Evolutionary conservation across 1,140 invertebrate genomes (phyloP).

Genomic region (Nasonia giraulti): DNA sequence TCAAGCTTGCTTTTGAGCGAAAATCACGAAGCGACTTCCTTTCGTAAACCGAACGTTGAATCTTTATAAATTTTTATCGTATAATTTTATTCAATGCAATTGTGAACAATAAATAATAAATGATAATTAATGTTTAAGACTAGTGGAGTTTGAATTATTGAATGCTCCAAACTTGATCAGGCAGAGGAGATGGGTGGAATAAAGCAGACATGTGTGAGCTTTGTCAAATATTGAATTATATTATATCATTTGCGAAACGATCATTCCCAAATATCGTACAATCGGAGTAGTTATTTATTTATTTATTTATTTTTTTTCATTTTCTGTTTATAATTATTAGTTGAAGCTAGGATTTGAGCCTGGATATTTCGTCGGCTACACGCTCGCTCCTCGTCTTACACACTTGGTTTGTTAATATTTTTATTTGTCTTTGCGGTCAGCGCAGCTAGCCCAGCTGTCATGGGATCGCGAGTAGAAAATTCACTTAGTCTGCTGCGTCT

Average conservation of each 20-base stretch:
- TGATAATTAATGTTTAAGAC: conserved; percentile 27
- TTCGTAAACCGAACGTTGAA: conserved; percentile 21
- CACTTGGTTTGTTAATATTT: conserved; percentile 6
- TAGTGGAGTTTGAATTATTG: not conserved
- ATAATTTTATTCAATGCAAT: conserved; percentile 22
- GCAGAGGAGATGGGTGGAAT: conserved; percentile 17
- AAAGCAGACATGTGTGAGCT: conserved; percentile 43
- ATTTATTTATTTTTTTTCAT: conserved; percentile 3
- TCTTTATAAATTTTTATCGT: conserved; percentile 29
- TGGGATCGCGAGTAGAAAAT: conserved; percentile 9
- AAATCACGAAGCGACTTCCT: not conserved
- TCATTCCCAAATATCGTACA: conserved; percentile 51
- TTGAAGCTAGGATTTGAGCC: conserved; percentile 26
- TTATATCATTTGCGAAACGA: conserved; percentile 47
- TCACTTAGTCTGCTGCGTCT: not conserved
- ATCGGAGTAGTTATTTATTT: conserved; percentile 30
- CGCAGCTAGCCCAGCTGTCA: conserved; percentile 3
- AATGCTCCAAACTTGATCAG: not conserved
- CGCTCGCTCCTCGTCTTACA: not conserved
- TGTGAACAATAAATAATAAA: conserved; percentile 18
- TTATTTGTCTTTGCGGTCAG: conserved; percentile 15
- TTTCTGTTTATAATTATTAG: conserved; percentile 32
- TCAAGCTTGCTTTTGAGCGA: conserved; percentile 5
- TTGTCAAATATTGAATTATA: conserved; percentile 54
- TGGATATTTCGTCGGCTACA: conserved; percentile 29